Evolutionary conservation across 2,888 invertebrate species (phyloP).

Genomic region (Adelognathus sp.): DNA sequence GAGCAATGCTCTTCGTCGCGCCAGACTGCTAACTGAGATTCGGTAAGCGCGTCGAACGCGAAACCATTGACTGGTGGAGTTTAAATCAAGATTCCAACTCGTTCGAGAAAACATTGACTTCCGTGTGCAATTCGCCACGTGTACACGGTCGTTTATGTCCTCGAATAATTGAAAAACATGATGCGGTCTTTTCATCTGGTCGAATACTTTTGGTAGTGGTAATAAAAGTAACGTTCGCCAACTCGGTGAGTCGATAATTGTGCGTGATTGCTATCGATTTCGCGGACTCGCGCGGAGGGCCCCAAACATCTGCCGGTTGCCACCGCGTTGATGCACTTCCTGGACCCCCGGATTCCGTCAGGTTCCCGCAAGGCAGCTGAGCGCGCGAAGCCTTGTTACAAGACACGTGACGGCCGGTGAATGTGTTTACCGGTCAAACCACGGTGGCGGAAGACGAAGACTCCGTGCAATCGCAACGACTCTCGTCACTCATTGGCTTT

Average conservation of each 20-base stretch:
- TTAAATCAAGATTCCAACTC: neutral
- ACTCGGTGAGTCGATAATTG: conserved; percentile 56
- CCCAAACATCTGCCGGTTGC: conserved; percentile 57
- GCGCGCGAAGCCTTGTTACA: conserved; percentile 50
- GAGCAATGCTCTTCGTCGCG: conserved; percentile 29
- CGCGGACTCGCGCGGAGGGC: conserved; percentile 58
- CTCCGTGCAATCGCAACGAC: conserved; percentile 42
- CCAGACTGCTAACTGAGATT: conserved; percentile 47
- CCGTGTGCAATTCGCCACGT: conserved; percentile 5
- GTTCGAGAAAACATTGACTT: conserved; percentile 5
- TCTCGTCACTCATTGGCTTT: conserved; percentile 4
- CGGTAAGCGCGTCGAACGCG: neutral
- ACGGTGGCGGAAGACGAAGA: conserved; percentile 56
- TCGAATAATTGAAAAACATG: neutral
- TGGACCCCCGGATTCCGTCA: conserved; percentile 62
- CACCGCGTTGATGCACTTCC: conserved; percentile 32
- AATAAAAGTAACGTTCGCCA: conserved; percentile 19
- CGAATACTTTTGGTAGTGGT: neutral
- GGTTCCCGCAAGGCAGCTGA: conserved; percentile 61
- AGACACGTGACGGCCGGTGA: conserved; percentile 57
- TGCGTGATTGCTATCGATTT: conserved; percentile 63
- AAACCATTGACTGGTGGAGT: neutral
- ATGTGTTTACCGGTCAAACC: conserved; percentile 43
- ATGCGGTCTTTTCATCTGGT: conserved; percentile 24
- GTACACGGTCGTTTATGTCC: neutral